A percentile compares a stretch with the other conserved stretches of the same genome.
Evolutionary conservation across 2,113 vertebrate genomes (phyloP).

Genomic region (Syngnathoides biaculeatus): DNA sequence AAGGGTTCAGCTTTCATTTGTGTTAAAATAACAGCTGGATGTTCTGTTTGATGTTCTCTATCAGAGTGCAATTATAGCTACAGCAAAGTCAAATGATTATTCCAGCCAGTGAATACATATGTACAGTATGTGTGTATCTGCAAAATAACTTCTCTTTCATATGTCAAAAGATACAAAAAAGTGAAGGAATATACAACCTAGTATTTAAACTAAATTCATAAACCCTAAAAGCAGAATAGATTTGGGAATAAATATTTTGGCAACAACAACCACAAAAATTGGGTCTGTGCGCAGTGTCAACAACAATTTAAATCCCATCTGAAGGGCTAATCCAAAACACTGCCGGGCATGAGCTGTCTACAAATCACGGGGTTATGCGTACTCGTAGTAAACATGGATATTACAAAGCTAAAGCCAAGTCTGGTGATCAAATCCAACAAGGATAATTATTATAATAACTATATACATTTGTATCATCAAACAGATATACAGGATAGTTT

Average conservation of each 20-base stretch:
- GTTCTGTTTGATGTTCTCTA: slow-evolving; percentile 62
- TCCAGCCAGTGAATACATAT: slow-evolving; percentile 36
- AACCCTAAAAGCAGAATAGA: background rate
- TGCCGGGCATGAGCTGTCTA: slow-evolving; percentile 10
- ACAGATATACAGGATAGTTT: too few species aligned
- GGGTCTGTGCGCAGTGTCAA: slow-evolving; percentile 20
- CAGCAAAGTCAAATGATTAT: slow-evolving; percentile 67
- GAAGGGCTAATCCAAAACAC: slow-evolving; percentile 29
- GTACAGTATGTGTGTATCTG: slow-evolving; percentile 1
- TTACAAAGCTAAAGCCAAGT: background rate
- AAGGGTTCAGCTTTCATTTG: slow-evolving; percentile 44
- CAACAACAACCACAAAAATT: slow-evolving; percentile 7
- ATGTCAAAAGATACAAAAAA: background rate
- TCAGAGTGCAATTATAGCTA: slow-evolving; percentile 68
- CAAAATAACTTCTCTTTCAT: background rate
- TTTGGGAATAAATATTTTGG: slow-evolving; percentile 21
- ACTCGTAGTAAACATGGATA: slow-evolving; percentile 14
- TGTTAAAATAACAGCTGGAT: slow-evolving; percentile 66
- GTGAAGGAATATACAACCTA: background rate
- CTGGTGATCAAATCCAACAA: background rate
- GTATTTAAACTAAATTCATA: slow-evolving; percentile 7
- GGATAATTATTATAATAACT: too few species aligned
- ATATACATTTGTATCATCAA: too few species aligned
- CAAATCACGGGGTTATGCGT: slow-evolving; percentile 1
- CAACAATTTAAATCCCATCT: slow-evolving; percentile 29